A percentile compares a stretch with the other conserved stretches of the same genome.
phyloP scores from a whole-genome alignment of 2,888 invertebrate species.

The Cyclophora punctaria region DNA sequence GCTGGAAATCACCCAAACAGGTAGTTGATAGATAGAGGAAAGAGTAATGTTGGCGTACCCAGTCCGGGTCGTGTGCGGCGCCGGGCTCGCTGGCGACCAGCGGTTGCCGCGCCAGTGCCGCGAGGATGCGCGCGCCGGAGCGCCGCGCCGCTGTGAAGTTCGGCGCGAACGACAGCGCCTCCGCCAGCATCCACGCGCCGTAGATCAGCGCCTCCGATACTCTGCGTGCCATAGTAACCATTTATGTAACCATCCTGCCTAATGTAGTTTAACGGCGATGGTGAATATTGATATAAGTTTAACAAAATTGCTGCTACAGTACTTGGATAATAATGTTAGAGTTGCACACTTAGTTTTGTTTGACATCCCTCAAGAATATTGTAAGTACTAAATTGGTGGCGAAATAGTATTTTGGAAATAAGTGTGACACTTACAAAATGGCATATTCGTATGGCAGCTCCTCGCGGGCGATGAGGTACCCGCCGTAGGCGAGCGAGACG shows the following conservation, averaged over 20 bases:
- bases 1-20: no score
- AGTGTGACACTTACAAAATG: slow-evolving; percentile 74
- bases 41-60: slow-evolving; percentile 32
- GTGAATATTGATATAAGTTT: no score
- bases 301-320: no score
- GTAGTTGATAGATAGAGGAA: no score
- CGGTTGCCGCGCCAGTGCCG: slow-evolving; percentile 64
- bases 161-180: slow-evolving; percentile 84
- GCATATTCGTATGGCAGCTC: slow-evolving; percentile 77
- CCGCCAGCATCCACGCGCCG: slow-evolving; percentile 87
- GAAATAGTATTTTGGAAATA: no score
- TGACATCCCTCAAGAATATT: no score
- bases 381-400: no score
- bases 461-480: slow-evolving; percentile 78
- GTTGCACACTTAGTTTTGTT: no score
- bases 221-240: slow-evolving; percentile 37
- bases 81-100: slow-evolving; percentile 38
- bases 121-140: slow-evolving; percentile 79
- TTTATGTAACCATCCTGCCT: neutral
- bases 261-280: neutral
- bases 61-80: slow-evolving; percentile 34
- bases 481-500: slow-evolving; percentile 81
- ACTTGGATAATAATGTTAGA: no score
- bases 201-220: slow-evolving; percentile 85
- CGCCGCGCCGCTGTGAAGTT: slow-evolving; percentile 82